Evolutionary conservation across 2,888 invertebrate species (phyloP).

Genomic region (Sminthurides aquaticus): DNA sequence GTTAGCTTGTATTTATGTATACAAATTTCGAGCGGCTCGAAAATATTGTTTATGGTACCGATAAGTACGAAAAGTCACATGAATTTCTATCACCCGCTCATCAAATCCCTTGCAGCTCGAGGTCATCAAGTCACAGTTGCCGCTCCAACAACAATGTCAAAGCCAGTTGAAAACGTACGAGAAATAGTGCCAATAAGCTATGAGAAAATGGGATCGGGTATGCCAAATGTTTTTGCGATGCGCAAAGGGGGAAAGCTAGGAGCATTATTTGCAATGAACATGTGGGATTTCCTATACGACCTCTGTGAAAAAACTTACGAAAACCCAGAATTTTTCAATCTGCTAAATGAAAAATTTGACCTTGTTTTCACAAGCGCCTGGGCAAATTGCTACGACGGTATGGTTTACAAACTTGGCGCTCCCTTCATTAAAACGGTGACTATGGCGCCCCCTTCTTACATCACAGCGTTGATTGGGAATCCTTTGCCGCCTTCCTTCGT

Average conservation of each 20-base stretch:
- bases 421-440: constrained; percentile 18
- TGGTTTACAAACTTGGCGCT: constrained; percentile 16
- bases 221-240: constrained; percentile 62
- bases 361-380: constrained; percentile 15
- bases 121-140: constrained; percentile 21
- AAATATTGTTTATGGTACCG: constrained; percentile 22
- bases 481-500: constrained; percentile 20
- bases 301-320: neutral
- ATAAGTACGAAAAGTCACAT: constrained; percentile 15
- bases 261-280: neutral
- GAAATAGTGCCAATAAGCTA: neutral
- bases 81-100: constrained; percentile 20
- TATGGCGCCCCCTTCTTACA: neutral
- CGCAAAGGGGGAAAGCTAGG: constrained; percentile 59
- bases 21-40: too few species aligned
- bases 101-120: constrained; percentile 11
- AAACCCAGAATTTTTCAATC: constrained; percentile 69
- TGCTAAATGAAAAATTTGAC: constrained; percentile 53
- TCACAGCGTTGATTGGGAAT: constrained; percentile 6
- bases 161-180: constrained; percentile 14
- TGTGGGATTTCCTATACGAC: neutral
- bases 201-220: constrained; percentile 46
- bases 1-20: too few species aligned
- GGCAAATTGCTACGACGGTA: constrained; percentile 19
- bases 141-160: neutral